phyloP scores from a whole-genome alignment of 2,113 vertebrate genomes.

The Xenopus borealis region DNA sequence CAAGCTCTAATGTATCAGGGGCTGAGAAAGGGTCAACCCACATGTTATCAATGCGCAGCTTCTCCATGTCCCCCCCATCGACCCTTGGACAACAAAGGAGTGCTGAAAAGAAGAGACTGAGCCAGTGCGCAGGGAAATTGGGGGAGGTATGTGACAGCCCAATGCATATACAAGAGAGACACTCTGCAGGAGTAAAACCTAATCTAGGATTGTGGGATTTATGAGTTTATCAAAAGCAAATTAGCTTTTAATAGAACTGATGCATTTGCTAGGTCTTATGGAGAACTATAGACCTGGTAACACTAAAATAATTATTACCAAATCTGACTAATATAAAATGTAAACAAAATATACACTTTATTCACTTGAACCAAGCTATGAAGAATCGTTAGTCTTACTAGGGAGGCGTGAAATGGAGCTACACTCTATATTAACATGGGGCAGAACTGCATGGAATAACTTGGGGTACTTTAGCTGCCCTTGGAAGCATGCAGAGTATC shows the following conservation, averaged over 20 bases:
- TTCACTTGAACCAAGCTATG: no score
- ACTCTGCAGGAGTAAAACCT: constrained; percentile 12
- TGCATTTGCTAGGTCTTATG: no score
- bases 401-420: not conserved
- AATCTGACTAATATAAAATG: no score
- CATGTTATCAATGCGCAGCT: constrained; percentile 21
- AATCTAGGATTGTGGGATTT: not conserved
- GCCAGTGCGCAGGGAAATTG: constrained; percentile 25
- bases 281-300: no score
- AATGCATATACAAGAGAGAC: not conserved
- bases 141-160: constrained; percentile 40
- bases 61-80: constrained; percentile 9
- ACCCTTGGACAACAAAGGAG: constrained; percentile 28
- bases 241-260: no score
- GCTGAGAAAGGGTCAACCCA: not conserved
- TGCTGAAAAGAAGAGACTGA: constrained; percentile 34
- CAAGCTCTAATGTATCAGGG: constrained; percentile 6
- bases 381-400: no score
- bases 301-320: no score
- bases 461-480: not conserved
- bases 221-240: no score
- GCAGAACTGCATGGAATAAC: no score
- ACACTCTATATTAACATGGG: not conserved
- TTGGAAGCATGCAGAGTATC: not conserved
- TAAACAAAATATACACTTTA: no score